These are phyloP conservation scores for Benthosema pterotum DNA, from an alignment of 2,797 vertebrate genomes.

Conservation along the genomic window DNA sequence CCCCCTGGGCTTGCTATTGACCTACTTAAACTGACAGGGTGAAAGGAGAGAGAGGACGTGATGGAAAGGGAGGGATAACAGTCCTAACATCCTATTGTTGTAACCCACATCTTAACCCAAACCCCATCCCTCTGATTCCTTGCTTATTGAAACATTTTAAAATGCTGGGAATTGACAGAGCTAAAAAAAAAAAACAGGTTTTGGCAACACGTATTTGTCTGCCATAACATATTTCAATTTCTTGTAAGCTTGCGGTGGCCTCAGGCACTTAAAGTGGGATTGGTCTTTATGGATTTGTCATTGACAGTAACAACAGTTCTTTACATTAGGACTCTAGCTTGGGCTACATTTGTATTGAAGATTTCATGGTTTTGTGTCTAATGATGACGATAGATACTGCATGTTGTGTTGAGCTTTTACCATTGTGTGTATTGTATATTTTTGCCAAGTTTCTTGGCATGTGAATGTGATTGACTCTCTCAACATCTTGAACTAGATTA, in stretches of 20 bases:
- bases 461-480: too few species aligned
- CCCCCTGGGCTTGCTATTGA: not conserved
- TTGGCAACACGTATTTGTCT: slow-evolving; percentile 32
- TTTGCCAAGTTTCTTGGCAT: too few species aligned
- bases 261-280: slow-evolving; percentile 61
- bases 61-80: slow-evolving; percentile 1
- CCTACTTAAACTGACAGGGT: not conserved
- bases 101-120: too few species aligned
- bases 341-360: slow-evolving; percentile 51
- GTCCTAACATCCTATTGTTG: not conserved
- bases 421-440: too few species aligned
- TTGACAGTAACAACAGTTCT: too few species aligned
- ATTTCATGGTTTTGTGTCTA: slow-evolving; percentile 63
- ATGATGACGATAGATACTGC: slow-evolving; percentile 61
- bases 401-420: slow-evolving; percentile 44
- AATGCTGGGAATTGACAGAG: too few species aligned
- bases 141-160: too few species aligned
- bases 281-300: slow-evolving; percentile 68
- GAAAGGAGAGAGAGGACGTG: not conserved
- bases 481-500: too few species aligned
- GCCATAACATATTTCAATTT: slow-evolving; percentile 36
- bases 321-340: slow-evolving; percentile 34
- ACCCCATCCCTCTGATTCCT: too few species aligned
- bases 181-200: not conserved
- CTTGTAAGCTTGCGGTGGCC: slow-evolving; percentile 43